These are phyloP conservation scores for Parauchenoglanis punctatus DNA, from an alignment of 2,797 vertebrate species.

Conservation along the genomic window DNA sequence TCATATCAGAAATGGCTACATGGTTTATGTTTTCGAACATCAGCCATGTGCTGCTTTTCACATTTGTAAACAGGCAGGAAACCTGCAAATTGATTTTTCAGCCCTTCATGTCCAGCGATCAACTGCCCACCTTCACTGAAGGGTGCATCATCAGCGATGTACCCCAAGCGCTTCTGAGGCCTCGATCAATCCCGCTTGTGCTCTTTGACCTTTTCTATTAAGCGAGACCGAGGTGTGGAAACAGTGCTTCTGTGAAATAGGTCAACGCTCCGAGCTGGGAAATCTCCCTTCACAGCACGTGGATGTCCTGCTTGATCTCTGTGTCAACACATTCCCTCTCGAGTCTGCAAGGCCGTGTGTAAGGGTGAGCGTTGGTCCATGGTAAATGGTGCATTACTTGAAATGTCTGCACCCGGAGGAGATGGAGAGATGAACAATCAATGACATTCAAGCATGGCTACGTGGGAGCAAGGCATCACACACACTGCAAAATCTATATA, in stretches of 20 bases:
- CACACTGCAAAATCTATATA: neutral
- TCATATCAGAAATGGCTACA: neutral
- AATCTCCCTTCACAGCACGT: slow-evolving; percentile 35
- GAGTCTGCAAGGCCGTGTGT: slow-evolving; percentile 6
- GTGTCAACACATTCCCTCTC: slow-evolving; percentile 38
- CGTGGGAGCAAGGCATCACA: slow-evolving; percentile 30
- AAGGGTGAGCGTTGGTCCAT: neutral
- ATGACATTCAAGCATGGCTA: slow-evolving; percentile 49
- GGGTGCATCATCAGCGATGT: slow-evolving; percentile 9
- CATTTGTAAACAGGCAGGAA: neutral
- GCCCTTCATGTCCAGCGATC: slow-evolving; percentile 24
- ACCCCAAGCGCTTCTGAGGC: neutral
- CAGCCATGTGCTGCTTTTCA: neutral
- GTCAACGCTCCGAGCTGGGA: slow-evolving; percentile 38
- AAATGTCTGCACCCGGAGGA: slow-evolving; percentile 35
- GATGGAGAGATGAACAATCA: slow-evolving; percentile 45
- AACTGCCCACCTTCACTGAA: neutral
- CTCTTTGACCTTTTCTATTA: slow-evolving; percentile 43
- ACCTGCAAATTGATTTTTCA: slow-evolving; percentile 26
- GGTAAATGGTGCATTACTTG: slow-evolving; percentile 33
- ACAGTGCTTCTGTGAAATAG: slow-evolving; percentile 41
- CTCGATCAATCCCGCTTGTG: slow-evolving; percentile 34
- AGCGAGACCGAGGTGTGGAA: slow-evolving; percentile 34
- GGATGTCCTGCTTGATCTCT: slow-evolving; percentile 33
- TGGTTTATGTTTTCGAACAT: neutral